Evolutionary conservation across 2,797 vertebrate species (phyloP), one percentile per base, ranked within the genome.

Genomic region (Periparus ater): DNA sequence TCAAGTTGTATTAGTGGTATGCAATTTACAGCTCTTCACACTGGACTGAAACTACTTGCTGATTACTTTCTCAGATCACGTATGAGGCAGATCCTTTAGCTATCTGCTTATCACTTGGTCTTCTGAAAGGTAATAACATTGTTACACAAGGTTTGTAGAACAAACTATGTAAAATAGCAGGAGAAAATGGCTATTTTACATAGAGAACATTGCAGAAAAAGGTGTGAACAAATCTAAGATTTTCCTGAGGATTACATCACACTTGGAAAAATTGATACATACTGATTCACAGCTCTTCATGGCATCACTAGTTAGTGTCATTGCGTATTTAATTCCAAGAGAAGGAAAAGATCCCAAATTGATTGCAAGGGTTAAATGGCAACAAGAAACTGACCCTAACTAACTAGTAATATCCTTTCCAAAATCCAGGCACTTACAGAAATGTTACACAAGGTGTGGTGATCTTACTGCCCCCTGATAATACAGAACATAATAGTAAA

Each of bases 101-200:
- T 88, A 99, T 98, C 98, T 98, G 98, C 61, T 98, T 98, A 85
- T 98, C 98, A 13, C 92, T 98, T 84, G 97, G 74, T 38, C 63
- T 96, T 34, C 97, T 96, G 72, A 98, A 98, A 53, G 98, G 98
- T 88, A 99, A 86, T 94, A 98, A 96, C 68, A 98, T 93, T 1
- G 98, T 98, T 89, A 98, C 98, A 98, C 98, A 89, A 99, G 99
- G 96, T 99, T 98, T 88, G 98, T 98, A 40, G 98, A 98, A 95
- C 97, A 98, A 76, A 98, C 98, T 99, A 34, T 51, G 38, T 91
- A 90, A 44, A 89, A 91, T 13, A 96, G 16, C 80, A 83, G 55
- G 25, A 91, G 84, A 91, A 85, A 78, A 50, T 26, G 1, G 8
- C 77, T 71, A 32, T 48, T 84, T n/a, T 25, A 17, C 18, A 11